These are phyloP conservation scores for Daboia siamensis DNA, from an alignment of 2,113 vertebrate genomes.

Conservation along the genomic window DNA sequence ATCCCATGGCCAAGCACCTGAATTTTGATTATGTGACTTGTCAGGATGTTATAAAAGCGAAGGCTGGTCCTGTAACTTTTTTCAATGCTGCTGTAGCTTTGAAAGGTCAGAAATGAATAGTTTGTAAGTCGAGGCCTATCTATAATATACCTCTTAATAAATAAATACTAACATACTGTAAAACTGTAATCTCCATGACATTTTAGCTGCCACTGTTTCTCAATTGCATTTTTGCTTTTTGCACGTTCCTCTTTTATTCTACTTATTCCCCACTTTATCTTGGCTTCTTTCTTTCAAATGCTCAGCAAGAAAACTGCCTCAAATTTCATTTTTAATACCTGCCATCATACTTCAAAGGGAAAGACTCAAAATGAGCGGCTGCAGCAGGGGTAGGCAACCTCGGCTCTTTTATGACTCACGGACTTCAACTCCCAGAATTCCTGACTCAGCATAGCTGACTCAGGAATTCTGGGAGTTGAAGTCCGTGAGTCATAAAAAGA, in stretches of 20 bases:
- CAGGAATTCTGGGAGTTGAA: no score
- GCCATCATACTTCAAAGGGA: background rate
- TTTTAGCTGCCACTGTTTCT: background rate
- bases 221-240: background rate
- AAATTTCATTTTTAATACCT: background rate
- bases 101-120: background rate
- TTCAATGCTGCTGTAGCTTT: background rate
- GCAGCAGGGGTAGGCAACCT: no score
- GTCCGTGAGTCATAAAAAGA: no score
- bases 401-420: no score
- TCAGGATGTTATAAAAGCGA: background rate
- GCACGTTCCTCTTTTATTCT: background rate
- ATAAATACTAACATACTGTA: background rate
- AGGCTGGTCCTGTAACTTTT: background rate
- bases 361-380: background rate
- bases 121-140: background rate
- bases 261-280: background rate
- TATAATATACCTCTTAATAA: background rate
- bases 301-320: background rate
- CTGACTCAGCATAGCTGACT: no score
- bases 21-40: background rate
- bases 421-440: no score
- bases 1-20: background rate
- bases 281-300: background rate
- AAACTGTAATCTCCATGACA: background rate